Evolutionary conservation across 2,888 invertebrate genomes (phyloP).

Genomic region (Limnephilus rhombicus): DNA sequence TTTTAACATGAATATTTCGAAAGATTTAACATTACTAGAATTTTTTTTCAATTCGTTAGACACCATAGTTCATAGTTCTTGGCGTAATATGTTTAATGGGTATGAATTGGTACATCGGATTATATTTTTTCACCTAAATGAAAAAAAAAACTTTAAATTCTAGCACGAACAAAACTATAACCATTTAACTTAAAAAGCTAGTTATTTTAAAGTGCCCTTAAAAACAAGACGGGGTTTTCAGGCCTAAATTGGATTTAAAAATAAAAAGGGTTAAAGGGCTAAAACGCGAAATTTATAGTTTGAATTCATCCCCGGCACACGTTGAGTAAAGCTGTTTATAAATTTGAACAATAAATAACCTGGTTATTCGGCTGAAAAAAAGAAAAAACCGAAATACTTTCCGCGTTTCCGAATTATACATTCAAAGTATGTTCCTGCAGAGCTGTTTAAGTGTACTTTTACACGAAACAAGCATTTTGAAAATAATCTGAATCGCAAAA

Average conservation of each 20-base stretch:
- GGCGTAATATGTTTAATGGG: no score
- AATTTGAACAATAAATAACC: slow-evolving; percentile 53
- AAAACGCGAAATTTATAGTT: slow-evolving; percentile 47
- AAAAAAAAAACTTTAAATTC: not conserved
- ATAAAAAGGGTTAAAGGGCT: slow-evolving; percentile 23
- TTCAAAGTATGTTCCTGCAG: slow-evolving; percentile 26
- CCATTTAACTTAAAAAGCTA: not conserved
- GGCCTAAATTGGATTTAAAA: slow-evolving; percentile 27
- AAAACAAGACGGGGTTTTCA: not conserved
- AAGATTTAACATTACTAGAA: no score
- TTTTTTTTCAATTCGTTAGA: no score
- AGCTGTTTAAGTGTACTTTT: slow-evolving; percentile 31
- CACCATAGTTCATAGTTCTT: no score
- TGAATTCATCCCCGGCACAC: slow-evolving; percentile 44
- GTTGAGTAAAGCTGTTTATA: slow-evolving; percentile 52
- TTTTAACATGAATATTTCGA: no score
- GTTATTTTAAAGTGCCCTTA: not conserved
- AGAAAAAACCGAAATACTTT: slow-evolving; percentile 39
- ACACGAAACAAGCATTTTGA: slow-evolving; percentile 37
- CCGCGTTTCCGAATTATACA: slow-evolving; percentile 50
- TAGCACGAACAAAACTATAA: not conserved
- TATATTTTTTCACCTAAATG: not conserved
- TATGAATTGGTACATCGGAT: no score
- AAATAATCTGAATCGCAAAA: slow-evolving; percentile 17
- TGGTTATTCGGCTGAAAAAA: not conserved